A percentile compares a stretch with the other conserved stretches of the same genome.
These are phyloP conservation scores for Catostylus mosaicus DNA, from an alignment of 30 jellyfish, hydroid and myxozoan species.

Conservation along the genomic window DNA sequence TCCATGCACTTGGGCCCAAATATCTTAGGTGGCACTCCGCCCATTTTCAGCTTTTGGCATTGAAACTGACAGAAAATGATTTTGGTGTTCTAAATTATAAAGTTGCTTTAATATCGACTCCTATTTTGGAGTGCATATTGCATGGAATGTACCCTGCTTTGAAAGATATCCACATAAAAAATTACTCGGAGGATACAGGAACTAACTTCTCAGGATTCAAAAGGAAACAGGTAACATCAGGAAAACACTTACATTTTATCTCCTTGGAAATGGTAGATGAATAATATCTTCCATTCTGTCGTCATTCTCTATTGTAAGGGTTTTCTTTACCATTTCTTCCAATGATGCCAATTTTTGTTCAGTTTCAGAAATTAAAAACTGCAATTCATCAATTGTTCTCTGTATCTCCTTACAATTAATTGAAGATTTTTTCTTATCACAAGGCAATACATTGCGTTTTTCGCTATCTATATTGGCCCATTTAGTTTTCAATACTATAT, in stretches of 20 bases:
- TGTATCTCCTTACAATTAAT: not conserved
- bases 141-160: too few species aligned
- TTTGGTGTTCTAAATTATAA: too few species aligned
- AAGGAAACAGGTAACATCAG: too few species aligned
- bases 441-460: not conserved
- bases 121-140: too few species aligned
- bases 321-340: not conserved
- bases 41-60: too few species aligned
- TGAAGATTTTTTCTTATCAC: not conserved
- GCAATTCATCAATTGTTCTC: not conserved
- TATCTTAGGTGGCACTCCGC: too few species aligned
- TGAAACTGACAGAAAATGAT: too few species aligned
- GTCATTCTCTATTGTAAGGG: conserved; percentile 3
- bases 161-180: too few species aligned
- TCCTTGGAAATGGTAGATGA: conserved; percentile 55
- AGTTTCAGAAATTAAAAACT: not conserved
- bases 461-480: not conserved
- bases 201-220: too few species aligned
- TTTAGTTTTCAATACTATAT: not conserved
- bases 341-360: not conserved
- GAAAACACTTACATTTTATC: conserved; percentile 30
- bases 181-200: too few species aligned
- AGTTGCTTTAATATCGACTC: too few species aligned
- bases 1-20: too few species aligned
- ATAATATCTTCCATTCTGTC: conserved; percentile 26